phyloP scores from a whole-genome alignment of 2,113 vertebrate species.

The Crotalus tigris region DNA sequence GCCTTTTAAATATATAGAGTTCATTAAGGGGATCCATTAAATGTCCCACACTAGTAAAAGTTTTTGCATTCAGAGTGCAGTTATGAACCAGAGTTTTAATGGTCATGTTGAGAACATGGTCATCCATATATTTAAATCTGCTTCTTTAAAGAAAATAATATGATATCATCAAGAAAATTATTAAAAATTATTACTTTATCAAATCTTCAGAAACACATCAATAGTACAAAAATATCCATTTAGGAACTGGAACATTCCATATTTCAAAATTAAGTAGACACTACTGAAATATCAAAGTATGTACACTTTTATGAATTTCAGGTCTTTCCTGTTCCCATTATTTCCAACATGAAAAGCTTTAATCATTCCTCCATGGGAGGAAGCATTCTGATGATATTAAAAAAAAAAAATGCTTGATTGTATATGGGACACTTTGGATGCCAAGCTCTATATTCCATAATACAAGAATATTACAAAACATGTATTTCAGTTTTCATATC shows the following conservation, averaged over 20 bases:
- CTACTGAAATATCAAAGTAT: constrained; percentile 3
- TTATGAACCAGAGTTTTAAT: constrained; percentile 44
- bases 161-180: constrained; percentile 45
- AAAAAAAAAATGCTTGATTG: not conserved
- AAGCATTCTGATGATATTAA: not conserved
- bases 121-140: constrained; percentile 49
- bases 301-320: not conserved
- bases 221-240: constrained; percentile 38
- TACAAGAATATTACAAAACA: constrained; percentile 38
- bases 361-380: not conserved
- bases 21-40: constrained; percentile 74
- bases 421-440: not conserved
- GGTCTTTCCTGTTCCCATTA: constrained; percentile 1
- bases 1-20: constrained; percentile 80
- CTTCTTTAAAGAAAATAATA: constrained; percentile 46
- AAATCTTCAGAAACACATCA: constrained; percentile 25
- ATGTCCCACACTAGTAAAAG: constrained; percentile 74
- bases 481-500: constrained; percentile 44
- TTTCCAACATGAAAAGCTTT: not conserved
- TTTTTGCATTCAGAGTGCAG: constrained; percentile 36
- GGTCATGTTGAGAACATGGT: constrained; percentile 44
- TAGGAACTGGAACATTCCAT: constrained; percentile 39
- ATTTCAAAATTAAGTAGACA: constrained; percentile 12
- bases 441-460: constrained; percentile 40
- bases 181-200: constrained; percentile 37